A percentile compares a stretch with the other conserved stretches of the same genome.
Conservation (phyloP, 2,113 vertebrate genomes). For the Micromys minutus region DNA sequence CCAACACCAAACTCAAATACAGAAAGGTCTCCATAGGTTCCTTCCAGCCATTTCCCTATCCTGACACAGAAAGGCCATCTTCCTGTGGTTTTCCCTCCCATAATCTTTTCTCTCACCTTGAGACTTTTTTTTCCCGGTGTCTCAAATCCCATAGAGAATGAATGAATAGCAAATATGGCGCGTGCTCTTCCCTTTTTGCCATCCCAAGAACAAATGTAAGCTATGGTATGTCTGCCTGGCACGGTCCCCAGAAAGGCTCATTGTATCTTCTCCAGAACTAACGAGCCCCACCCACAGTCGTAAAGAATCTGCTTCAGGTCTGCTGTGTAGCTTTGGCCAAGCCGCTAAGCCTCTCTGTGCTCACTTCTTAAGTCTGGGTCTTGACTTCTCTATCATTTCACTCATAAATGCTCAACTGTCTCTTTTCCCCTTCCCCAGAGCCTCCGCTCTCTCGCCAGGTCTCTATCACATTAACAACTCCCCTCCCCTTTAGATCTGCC, state of each 20-base stretch:
- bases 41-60: too few relatives aligned
- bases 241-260: neutral
- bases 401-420: neutral
- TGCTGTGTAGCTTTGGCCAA: conserved; percentile 5
- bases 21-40: neutral
- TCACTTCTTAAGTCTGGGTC: neutral
- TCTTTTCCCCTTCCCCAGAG: neutral
- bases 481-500: neutral
- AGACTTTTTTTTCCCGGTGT: too few relatives aligned
- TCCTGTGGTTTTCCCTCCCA: neutral
- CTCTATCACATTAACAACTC: neutral
- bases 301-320: neutral
- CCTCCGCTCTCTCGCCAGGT: neutral
- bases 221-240: too few relatives aligned
- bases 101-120: neutral
- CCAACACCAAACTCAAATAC: neutral
- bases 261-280: too few relatives aligned
- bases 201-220: neutral
- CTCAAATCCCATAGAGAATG: neutral
- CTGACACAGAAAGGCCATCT: too few relatives aligned
- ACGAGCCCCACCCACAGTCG: rapidly evolving
- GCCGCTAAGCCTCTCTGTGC: conserved; percentile 23
- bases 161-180: neutral
- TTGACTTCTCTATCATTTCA: neutral
- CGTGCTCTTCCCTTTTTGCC: neutral